These are phyloP conservation scores for Lepidurus packardi DNA, from an alignment of 1,140 invertebrate genomes.

Conservation along the genomic window DNA sequence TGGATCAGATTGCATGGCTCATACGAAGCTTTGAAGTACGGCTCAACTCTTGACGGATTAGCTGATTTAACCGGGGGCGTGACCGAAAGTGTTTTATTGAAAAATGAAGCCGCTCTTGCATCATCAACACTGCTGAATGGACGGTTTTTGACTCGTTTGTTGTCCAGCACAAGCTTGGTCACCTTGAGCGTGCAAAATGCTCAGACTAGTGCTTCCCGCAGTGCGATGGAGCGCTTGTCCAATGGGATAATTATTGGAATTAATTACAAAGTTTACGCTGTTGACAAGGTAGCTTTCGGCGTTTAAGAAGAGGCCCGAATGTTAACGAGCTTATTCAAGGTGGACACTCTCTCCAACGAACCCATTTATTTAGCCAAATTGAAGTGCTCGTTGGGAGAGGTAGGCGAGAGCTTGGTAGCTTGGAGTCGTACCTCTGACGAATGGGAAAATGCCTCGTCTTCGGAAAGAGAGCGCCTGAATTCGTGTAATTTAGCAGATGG, in stretches of 20 bases:
- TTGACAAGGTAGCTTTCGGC: conserved; percentile 62
- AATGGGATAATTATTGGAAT: conserved; percentile 73
- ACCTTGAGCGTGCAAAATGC: conserved; percentile 60
- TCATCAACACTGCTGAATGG: conserved; percentile 59
- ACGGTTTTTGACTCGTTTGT: conserved; percentile 60
- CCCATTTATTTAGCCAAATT: conserved; percentile 65
- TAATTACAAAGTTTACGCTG: conserved; percentile 71
- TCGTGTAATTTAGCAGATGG: conserved; percentile 61
- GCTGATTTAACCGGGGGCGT: conserved; percentile 85
- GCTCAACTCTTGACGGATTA: conserved; percentile 74
- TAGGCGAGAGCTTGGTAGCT: conserved; percentile 63
- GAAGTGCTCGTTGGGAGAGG: conserved; percentile 62
- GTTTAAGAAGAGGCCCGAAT: conserved; percentile 11
- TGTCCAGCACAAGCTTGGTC: conserved; percentile 78
- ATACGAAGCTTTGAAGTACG: conserved; percentile 93
- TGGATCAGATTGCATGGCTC: conserved; percentile 82
- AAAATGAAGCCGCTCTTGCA: conserved; percentile 37
- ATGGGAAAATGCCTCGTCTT: conserved; percentile 64
- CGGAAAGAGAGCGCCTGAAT: conserved; percentile 65
- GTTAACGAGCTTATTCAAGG: conserved; percentile 44
- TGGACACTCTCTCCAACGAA: conserved; percentile 67
- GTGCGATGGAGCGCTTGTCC: conserved; percentile 62
- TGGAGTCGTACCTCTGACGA: conserved; percentile 63
- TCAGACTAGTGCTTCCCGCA: conserved; percentile 46
- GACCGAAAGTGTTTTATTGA: conserved; percentile 68